Base-by-base conservation (phyloP, 2,797 vertebrate species). In the Girardinus metallicus region DNA sequence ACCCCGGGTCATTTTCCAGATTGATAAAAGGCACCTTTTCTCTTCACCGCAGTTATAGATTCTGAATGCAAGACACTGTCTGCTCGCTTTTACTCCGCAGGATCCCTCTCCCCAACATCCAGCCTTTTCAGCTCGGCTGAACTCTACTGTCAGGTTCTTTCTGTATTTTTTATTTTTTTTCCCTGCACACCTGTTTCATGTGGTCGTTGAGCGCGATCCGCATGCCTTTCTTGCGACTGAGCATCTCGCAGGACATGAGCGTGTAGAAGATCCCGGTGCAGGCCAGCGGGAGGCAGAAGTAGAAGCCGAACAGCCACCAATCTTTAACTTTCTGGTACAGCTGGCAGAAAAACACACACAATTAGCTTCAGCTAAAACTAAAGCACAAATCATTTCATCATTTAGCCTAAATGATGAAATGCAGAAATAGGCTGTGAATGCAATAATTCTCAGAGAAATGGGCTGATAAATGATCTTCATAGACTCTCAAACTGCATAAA, bases 271-370 rank as follows among this genome's bases (percentile, higher is more conserved):
- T 81, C 13, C 95, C 97, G 0, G 97, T 98, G 91, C 97, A 97
- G 72, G 95, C 96, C 94, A 97, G 81, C 1, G 97, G 97, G 68
- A 97, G 91, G 92, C 97, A 97, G 94, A 98, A 98, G 75, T 98
- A 98, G 91, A 98, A 97, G 55, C 97, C 96, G 1, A 98, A 97
- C 16, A 98, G 93, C 97, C 97, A 98, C 97, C 97, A 98, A 86
- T 97, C 97, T 84, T 98, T 98, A 64, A 93, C 94, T 0, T 96
- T 92, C 51, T 93, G 94, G 86, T 98, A 98, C 89, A 97, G 96
- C 97, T 98, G 92, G 23, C 3, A 26, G 44, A 31, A 15, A 74
- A 11, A 39, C 49, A 23, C 46, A 47, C 46, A 16, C 46, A 16
- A 53, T 26, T 10, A 53, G 51, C 26, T 53, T 53, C 11, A 26